Evolutionary conservation across 2,888 invertebrate genomes (phyloP), one percentile per base, ranked within the genome.

Genomic region (Hedychridium roseum): DNA sequence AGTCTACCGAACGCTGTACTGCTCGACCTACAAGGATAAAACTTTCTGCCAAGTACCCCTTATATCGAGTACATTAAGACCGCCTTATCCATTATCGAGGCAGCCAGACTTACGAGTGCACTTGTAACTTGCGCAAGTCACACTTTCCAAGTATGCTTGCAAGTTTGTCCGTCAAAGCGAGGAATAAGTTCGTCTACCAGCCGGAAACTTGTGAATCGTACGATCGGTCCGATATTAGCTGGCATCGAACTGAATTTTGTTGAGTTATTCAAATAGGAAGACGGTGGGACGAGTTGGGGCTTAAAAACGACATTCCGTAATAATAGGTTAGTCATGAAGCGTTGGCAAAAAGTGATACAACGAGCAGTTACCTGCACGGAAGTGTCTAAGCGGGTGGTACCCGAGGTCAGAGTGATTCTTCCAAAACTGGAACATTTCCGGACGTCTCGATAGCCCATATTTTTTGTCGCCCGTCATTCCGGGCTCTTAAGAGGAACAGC

Each of bases 291-390:
- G 11, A 21, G n/a, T 55, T 53, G 62, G 51, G 43, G 48, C 51
- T 34, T 47, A 43, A 53, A 50, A 66, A 47, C 57, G 64, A 63
- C 60, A 64, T 61, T 62, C 61, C 63, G 67, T 70, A 67, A 70
- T 71, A 68, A 69, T 62, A 66, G 66, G 57, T 60, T 52, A 43
- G 42, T 54, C 41, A 28, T 49, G 18, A 38, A 23, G 38, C 11
- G 27, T 35, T 42, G 47, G 51, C 56, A 70, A 67, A 70, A 67
- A 63, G 45, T 47, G 16, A 48, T 41, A 38, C 38, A 51, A 59
- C 50, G 50, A 46, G 45, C 42, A 49, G 43, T 32, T 27, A 39
- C 41, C 14, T 20, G 42, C 27, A 14, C 40, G 44, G 39, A 49
- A 42, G 40, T 31, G 23, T 26, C 6, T 1, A 5, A 36, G 11